Percentiles rank a stretch among this genome's conserved stretches.
phyloP scores from a whole-genome alignment of 1,140 invertebrate genomes.

The Stegodyphus mimosarum region DNA sequence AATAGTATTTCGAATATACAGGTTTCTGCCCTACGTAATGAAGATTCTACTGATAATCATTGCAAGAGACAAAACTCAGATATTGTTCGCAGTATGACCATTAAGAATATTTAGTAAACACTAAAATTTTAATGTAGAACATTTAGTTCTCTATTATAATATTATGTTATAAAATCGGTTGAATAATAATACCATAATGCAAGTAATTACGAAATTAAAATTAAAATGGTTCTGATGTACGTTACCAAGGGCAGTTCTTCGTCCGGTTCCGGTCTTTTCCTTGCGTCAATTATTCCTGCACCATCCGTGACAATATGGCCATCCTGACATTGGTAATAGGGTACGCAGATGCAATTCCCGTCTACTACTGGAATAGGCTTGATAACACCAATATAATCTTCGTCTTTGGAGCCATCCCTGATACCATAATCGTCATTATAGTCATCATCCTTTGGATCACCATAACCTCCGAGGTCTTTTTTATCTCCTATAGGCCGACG shows the following conservation, averaged over 20 bases:
- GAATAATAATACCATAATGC: too few species aligned
- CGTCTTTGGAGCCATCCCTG: background rate
- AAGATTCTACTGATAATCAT: too few species aligned
- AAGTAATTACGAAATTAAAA: too few species aligned
- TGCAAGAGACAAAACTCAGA: too few species aligned
- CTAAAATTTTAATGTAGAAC: too few species aligned
- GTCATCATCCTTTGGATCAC: background rate
- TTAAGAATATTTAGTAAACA: too few species aligned
- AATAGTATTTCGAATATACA: too few species aligned
- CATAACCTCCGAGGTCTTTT: background rate
- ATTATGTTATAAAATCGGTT: too few species aligned
- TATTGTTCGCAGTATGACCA: too few species aligned
- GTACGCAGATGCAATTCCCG: constrained; percentile 66
- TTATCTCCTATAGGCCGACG: background rate
- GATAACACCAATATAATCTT: background rate
- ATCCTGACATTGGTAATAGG: constrained; percentile 78
- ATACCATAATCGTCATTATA: constrained; percentile 1
- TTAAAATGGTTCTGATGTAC: too few species aligned
- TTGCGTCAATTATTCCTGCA: constrained; percentile 80
- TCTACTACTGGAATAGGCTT: constrained; percentile 20
- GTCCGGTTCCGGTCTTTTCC: constrained; percentile 64
- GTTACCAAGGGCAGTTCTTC: constrained; percentile 31
- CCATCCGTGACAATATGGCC: constrained; percentile 79
- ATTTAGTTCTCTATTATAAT: too few species aligned
- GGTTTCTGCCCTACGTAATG: too few species aligned